Evolutionary conservation across 2,113 vertebrate species (phyloP).

Genomic region (Callithrix jacchus): DNA sequence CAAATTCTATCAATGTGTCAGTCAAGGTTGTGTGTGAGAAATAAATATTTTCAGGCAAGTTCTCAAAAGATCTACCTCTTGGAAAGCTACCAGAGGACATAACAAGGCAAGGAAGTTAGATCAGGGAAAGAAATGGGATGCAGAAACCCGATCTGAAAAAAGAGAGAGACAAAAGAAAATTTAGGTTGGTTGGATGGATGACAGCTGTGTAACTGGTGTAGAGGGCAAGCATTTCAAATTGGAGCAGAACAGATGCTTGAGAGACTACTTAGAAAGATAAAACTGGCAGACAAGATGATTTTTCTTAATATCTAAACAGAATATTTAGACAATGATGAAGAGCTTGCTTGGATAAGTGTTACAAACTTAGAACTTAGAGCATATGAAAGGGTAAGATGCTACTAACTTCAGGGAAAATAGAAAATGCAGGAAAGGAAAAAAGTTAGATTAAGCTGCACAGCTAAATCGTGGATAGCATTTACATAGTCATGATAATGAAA

Average conservation of each 20-base stretch:
- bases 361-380: neutral
- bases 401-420: neutral
- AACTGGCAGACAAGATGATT: neutral
- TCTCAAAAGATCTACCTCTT: neutral
- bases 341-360: neutral
- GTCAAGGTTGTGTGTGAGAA: neutral
- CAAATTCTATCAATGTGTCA: neutral
- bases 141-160: neutral
- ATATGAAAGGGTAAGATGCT: neutral
- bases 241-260: neutral
- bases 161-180: neutral
- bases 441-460: neutral
- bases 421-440: neutral
- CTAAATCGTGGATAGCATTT: neutral
- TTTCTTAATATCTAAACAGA: neutral
- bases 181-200: neutral
- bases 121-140: neutral
- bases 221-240: neutral
- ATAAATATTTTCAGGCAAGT: constrained; percentile 8
- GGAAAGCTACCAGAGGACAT: neutral
- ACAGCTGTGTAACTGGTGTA: neutral
- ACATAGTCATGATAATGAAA: neutral
- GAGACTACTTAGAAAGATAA: neutral
- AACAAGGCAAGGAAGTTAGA: neutral
- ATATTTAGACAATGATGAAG: neutral